Percentiles rank a stretch among this genome's conserved stretches.
phyloP scores from a whole-genome alignment of 2,113 vertebrate species.

The Chamaetylas fuelleborni region DNA sequence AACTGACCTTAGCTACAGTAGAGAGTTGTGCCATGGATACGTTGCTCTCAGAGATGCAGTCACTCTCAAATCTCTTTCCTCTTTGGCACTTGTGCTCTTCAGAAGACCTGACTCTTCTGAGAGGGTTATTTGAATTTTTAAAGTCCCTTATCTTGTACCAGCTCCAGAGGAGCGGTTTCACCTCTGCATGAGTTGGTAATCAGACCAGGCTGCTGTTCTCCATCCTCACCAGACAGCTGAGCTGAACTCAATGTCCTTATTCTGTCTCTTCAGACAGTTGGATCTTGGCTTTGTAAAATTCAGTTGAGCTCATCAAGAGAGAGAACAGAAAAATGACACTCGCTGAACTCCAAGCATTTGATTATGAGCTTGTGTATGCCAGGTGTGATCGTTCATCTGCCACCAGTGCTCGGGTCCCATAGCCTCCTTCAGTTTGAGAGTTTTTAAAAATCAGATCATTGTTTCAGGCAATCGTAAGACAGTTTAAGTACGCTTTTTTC shows the following conservation, averaged over 20 bases:
- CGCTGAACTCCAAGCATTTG: background rate
- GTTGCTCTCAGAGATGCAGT: background rate
- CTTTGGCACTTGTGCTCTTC: background rate
- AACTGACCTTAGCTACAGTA: background rate
- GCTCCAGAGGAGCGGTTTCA: background rate
- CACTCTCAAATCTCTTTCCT: background rate
- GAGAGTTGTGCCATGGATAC: background rate
- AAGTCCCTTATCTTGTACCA: background rate
- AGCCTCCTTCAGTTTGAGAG: background rate
- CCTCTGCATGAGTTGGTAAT: background rate
- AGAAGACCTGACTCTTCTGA: background rate
- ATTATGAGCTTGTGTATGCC: background rate
- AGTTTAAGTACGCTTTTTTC: background rate
- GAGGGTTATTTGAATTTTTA: background rate
- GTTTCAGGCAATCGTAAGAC: background rate
- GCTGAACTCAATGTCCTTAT: background rate
- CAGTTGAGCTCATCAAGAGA: background rate
- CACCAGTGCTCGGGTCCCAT: background rate
- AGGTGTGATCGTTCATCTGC: background rate
- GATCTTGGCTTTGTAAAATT: background rate
- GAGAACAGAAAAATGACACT: background rate
- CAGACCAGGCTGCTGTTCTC: background rate
- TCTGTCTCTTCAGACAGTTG: background rate
- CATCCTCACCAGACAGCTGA: background rate
- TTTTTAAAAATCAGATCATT: background rate